Conservation (phyloP, 2,888 invertebrate species). For the Cataglyphis albicans region DNA sequence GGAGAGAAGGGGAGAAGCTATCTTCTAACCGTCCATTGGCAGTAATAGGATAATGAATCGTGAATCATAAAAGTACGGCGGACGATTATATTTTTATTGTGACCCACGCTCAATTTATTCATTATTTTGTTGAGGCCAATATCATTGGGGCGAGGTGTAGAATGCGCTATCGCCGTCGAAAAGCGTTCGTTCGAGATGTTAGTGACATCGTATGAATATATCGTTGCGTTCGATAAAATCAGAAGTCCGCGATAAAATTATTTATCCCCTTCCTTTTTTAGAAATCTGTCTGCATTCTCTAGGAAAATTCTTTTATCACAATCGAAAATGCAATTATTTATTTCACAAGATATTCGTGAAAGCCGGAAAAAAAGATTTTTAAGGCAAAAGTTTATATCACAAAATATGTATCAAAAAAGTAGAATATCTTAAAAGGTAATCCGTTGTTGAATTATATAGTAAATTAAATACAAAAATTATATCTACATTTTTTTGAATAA, state of each 20-base stretch:
- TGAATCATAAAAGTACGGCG: slow-evolving; percentile 83
- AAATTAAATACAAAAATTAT: not conserved
- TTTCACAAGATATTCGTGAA: not conserved
- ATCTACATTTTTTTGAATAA: not conserved
- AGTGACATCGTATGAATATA: not conserved
- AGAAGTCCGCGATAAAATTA: not conserved
- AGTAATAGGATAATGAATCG: slow-evolving; percentile 84
- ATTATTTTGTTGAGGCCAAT: slow-evolving; percentile 84
- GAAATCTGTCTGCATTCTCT: not conserved
- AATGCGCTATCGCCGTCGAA: slow-evolving; percentile 75
- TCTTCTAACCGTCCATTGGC: slow-evolving; percentile 79
- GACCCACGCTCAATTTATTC: slow-evolving; percentile 83
- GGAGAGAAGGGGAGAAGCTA: slow-evolving; percentile 61
- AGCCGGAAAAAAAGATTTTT: not conserved
- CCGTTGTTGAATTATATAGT: not conserved
- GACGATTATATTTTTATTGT: slow-evolving; percentile 83
- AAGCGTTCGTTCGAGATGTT: slow-evolving; percentile 66
- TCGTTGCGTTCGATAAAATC: not conserved
- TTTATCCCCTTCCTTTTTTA: not conserved
- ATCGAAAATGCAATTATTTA: not conserved
- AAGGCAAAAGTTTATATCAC: not conserved
- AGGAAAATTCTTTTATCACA: not conserved
- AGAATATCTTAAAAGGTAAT: not conserved
- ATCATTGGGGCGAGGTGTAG: slow-evolving; percentile 81
- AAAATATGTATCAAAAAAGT: not conserved